Evolutionary conservation across 2,113 vertebrate species (phyloP).

Genomic region (Pachypanchax playfairii): DNA sequence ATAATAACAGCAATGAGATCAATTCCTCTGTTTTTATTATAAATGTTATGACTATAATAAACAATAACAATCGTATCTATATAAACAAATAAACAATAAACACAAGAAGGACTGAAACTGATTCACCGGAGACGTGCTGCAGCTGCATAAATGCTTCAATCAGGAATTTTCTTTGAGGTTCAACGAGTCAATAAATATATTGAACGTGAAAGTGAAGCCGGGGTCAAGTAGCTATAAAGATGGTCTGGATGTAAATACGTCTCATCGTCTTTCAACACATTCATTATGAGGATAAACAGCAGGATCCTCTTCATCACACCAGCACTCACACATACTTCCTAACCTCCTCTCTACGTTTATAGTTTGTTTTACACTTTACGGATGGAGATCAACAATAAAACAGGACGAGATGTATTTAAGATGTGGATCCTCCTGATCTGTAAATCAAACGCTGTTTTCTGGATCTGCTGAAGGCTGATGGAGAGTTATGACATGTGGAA

Average conservation of each 20-base stretch:
- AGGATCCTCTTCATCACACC: constrained; percentile 34
- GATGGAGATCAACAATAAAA: constrained; percentile 39
- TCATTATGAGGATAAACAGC: constrained; percentile 26
- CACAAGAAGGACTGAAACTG: neutral
- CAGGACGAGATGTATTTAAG: constrained; percentile 46
- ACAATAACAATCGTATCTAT: neutral
- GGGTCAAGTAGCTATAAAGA: constrained; percentile 62
- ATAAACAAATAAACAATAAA: neutral
- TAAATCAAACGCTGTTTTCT: constrained; percentile 10
- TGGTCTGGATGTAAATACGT: constrained; percentile 57
- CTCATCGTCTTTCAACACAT: constrained; percentile 42
- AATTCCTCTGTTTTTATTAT: too few relatives aligned
- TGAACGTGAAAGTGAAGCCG: constrained; percentile 60
- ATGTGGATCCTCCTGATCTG: constrained; percentile 30
- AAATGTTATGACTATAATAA: neutral
- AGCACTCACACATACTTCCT: constrained; percentile 9
- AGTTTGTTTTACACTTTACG: constrained; percentile 44
- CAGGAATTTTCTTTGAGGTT: constrained; percentile 45
- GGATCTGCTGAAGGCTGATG: constrained; percentile 40
- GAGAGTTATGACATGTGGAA: constrained; percentile 58
- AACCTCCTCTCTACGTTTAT: constrained; percentile 27
- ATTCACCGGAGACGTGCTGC: neutral
- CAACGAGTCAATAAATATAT: constrained; percentile 60
- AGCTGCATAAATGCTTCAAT: constrained; percentile 1
- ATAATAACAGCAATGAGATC: too few relatives aligned